phyloP scores from a whole-genome alignment of 1,140 invertebrate genomes.

The Nephotettix cincticeps region DNA sequence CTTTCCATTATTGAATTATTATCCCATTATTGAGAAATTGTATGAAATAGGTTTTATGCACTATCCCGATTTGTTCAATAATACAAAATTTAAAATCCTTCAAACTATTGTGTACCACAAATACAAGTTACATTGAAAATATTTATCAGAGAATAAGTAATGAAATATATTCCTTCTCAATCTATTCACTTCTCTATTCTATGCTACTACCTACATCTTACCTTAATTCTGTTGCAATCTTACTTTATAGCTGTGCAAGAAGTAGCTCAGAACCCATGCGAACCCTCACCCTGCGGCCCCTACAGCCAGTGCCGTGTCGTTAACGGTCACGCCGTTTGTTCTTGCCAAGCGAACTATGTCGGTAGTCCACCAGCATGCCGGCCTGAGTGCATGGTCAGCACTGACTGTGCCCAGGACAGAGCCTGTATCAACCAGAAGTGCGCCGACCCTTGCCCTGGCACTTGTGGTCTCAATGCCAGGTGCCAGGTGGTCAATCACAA shows the following conservation, averaged over 20 bases:
- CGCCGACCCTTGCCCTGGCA: conserved; percentile 66
- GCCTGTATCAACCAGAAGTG: conserved; percentile 72
- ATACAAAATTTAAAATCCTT: too few species aligned
- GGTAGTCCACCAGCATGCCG: conserved; percentile 71
- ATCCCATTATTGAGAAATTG: too few species aligned
- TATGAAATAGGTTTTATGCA: too few species aligned
- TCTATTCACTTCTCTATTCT: conserved; percentile 50
- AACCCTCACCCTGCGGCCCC: conserved; percentile 72
- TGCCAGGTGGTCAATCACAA: conserved; percentile 73
- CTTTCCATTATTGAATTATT: too few species aligned
- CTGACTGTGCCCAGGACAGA: conserved; percentile 65
- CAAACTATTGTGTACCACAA: too few species aligned
- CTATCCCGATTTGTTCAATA: too few species aligned
- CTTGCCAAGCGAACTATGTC: conserved; percentile 68
- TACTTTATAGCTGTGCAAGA: conserved; percentile 41
- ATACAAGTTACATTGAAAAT: too few species aligned
- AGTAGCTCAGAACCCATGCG: conserved; percentile 60
- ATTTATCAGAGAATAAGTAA: too few species aligned
- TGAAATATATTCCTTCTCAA: conserved; percentile 44
- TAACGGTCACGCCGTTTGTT: conserved; percentile 67
- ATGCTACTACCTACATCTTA: conserved; percentile 57
- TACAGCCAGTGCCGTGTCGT: conserved; percentile 66
- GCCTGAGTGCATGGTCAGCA: conserved; percentile 72
- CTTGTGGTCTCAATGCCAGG: conserved; percentile 67
- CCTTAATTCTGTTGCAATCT: conserved; percentile 27